Percentiles rank a stretch among this genome's conserved stretches.
Conservation (phyloP, 2,888 invertebrate species). For the Chloroclysta siterata region DNA sequence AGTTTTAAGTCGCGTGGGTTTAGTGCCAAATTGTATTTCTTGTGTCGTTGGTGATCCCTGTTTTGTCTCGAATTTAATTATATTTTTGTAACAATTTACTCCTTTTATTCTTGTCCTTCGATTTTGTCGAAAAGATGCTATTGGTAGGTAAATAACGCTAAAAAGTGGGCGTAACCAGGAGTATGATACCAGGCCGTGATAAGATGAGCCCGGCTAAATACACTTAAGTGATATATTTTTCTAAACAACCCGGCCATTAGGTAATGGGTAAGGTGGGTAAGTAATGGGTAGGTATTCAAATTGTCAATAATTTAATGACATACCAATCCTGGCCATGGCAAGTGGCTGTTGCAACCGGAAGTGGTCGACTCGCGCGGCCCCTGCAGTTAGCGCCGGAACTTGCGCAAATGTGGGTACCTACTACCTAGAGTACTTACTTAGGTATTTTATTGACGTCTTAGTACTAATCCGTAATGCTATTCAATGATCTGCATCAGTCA, state of each 20-base stretch:
- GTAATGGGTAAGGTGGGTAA: not conserved
- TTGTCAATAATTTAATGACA: conserved; percentile 13
- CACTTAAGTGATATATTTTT: too few relatives aligned
- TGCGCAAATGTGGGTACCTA: conserved; percentile 18
- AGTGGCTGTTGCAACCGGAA: conserved; percentile 32
- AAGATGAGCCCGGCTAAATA: too few relatives aligned
- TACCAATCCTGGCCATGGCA: conserved; percentile 1
- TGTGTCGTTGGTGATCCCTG: conserved; percentile 41
- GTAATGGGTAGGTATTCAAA: conserved; percentile 9
- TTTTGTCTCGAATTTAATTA: conserved; percentile 42
- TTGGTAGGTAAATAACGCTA: too few relatives aligned
- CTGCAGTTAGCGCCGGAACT: conserved; percentile 28
- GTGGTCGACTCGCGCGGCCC: conserved; percentile 19
- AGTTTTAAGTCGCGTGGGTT: conserved; percentile 38
- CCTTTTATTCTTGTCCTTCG: conserved; percentile 9
- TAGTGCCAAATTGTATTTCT: conserved; percentile 65
- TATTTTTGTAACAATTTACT: conserved; percentile 25
- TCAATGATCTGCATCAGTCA: not conserved
- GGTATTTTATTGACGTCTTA: conserved; percentile 7
- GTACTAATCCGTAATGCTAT: not conserved
- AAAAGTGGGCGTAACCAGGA: too few relatives aligned
- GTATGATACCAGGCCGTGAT: too few relatives aligned
- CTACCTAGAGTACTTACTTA: not conserved
- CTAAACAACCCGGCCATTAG: too few relatives aligned
- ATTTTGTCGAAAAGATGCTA: not conserved